Evolutionary conservation across 2,113 vertebrate genomes (phyloP).

Genomic region (Myrmophylax atrothorax): DNA sequence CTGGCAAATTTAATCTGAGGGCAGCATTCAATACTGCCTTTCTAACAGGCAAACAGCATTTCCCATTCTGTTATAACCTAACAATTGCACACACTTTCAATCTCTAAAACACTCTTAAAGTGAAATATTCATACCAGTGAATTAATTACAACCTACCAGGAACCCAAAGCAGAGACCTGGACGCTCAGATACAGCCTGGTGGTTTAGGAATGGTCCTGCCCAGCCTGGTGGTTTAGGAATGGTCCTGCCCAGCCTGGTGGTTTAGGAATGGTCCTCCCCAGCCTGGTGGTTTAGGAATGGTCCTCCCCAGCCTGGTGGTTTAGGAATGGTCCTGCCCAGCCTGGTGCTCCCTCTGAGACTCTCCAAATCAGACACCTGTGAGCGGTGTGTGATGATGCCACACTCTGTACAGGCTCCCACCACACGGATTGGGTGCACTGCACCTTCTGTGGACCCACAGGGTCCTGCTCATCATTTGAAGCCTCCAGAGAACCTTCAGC

Average conservation of each 20-base stretch:
- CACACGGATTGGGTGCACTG: background rate
- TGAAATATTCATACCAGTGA: background rate
- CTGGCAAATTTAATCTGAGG: background rate
- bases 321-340: background rate
- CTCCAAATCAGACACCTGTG: background rate
- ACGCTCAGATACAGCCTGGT: background rate
- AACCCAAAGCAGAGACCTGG: background rate
- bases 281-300: background rate
- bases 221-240: background rate
- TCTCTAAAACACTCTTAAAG: background rate
- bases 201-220: background rate
- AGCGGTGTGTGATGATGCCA: background rate
- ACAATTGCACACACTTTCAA: background rate
- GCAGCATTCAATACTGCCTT: background rate
- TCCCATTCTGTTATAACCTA: background rate
- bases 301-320: background rate
- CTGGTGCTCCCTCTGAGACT: background rate
- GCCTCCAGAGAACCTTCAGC: background rate
- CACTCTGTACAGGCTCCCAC: background rate
- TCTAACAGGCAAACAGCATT: background rate
- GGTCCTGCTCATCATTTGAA: background rate
- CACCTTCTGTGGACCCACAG: background rate
- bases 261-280: background rate
- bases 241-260: background rate
- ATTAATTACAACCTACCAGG: background rate